These are phyloP conservation scores for Lycaon pictus DNA, from an alignment of 2,113 vertebrate species.

Conservation along the genomic window DNA sequence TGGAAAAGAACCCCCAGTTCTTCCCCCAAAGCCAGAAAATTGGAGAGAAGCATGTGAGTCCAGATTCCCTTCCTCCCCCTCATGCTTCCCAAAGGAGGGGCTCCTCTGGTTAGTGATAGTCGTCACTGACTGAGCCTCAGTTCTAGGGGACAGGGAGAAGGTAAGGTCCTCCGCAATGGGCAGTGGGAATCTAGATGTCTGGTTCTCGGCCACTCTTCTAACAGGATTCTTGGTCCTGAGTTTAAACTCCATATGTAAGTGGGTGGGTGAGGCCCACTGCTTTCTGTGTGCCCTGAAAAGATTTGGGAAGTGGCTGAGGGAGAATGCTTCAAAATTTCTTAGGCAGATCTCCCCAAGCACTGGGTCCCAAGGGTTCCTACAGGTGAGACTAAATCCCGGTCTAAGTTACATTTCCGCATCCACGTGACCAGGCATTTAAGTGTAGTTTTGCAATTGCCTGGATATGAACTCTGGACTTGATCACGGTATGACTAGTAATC, in stretches of 20 bases:
- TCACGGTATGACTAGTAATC: background rate
- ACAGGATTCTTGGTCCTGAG: background rate
- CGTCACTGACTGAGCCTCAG: background rate
- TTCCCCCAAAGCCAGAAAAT: background rate
- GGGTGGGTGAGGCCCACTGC: background rate
- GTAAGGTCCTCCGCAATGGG: accelerated
- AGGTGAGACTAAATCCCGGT: background rate
- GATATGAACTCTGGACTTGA: background rate
- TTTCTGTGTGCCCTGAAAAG: background rate
- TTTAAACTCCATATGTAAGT: background rate
- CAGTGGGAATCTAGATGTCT: background rate
- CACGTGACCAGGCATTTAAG: background rate
- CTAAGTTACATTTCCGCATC: background rate
- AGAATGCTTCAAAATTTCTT: background rate
- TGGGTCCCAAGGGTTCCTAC: background rate
- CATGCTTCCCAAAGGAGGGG: background rate
- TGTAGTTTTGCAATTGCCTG: background rate
- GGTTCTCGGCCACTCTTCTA: background rate
- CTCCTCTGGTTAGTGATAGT: background rate
- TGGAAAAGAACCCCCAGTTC: no score
- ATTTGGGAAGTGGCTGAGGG: background rate
- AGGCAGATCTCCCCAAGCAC: background rate
- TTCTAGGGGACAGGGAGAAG: background rate
- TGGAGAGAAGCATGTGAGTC: background rate
- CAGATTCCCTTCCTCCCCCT: background rate